Base-by-base conservation (phyloP, 2,113 vertebrate species). In the Rhinopithecus roxellana region DNA sequence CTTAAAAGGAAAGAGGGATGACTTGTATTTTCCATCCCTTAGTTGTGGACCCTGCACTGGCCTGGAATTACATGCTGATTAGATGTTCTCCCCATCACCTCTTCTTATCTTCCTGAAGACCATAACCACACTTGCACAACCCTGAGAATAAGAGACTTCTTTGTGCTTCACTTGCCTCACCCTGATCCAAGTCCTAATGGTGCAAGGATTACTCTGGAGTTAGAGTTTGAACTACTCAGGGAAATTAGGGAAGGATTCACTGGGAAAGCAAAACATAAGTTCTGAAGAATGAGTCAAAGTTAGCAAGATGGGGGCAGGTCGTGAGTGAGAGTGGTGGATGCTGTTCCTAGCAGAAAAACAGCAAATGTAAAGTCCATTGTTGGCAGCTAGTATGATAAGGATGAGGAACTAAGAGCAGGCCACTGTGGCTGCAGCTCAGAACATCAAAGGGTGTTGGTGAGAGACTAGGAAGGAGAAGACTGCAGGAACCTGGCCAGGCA, bases 271-370 rank as follows among this genome's bases (percentile, higher is more conserved):
- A 85, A n/a, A 2, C 5, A 14, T 57, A 43, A 27, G 4, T 20
- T 38, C 30, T 22, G 20, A 59, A 43, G 0, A 3, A 20, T 27
- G 64, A 69, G 1, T 59, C 38, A 14, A 40, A 45, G 32, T 43
- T 57, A 77, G 25, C 9, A 74, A 69, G 23, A 13, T 74, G 55
- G 35, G 25, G 23, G 25, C 14, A 6, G 8, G 23, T 50, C 0
- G n/a, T 48, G 9, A 3, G 50, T 38, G 11, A 6, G 6, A 10
- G 10, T 1, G 1, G 9, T 3, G 9, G 40, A 52, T 35, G 16
- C 30, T 75, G 4, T 70, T 52, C 2, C 69, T 80, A 9, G 9
- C 52, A 81, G 25, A 57, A 93, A 2, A 74, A 13, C 17, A 52
- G 13, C 9, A 27, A 5, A 23, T 30, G 8, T n/a, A 82, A 48